Base-by-base conservation (phyloP, 2,888 invertebrate genomes). In the Hypomecis atomaria region DNA sequence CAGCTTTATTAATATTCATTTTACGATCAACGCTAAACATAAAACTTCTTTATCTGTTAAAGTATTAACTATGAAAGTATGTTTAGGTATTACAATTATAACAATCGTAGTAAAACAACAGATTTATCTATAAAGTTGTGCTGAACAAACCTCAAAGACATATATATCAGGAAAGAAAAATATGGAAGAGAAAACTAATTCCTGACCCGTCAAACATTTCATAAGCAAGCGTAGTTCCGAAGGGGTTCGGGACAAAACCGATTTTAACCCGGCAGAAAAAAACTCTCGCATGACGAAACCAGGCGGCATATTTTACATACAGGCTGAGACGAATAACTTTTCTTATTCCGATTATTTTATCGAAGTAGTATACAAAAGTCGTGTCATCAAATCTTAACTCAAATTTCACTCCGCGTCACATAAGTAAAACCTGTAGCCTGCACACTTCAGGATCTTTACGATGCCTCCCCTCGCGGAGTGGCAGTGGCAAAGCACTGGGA, bases 131-230 rank as follows among this genome's bases (percentile, higher is more conserved):
- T 45, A 47, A 66, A 71, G 59, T 67, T 65, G 33, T 59, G 47
- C 59, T 66, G 60, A 62, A 59, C 47, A 36, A 62, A 59, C 61
- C 44, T 54, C 59, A 61, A 54, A 52, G 48, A 66, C 48, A 71
- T 62, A 37, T 37, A 37, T 67, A 54, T 60, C 65, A 68, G 65
- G 65, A 61, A 11, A 40, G 72, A 71, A 78, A 79, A 78, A 80
- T 78, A 79, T 74, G 65, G 67, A 64, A 71, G 71, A 75, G 73
- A 79, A 86, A 88, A 86, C 82, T 86, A 88, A 89, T 89, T 87
- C 77, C 82, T 83, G 83, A 82, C 81, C 82, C 83, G 86, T 88
- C 89, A 88, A 89, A 89, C 89, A 87, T 88, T 88, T 89, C 86
- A 89, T 84, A 85, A 87, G 82, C 86, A 87, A 85, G 70, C 71